Conservation (phyloP, 2,113 vertebrate species). For the Lucifuga dentata region DNA sequence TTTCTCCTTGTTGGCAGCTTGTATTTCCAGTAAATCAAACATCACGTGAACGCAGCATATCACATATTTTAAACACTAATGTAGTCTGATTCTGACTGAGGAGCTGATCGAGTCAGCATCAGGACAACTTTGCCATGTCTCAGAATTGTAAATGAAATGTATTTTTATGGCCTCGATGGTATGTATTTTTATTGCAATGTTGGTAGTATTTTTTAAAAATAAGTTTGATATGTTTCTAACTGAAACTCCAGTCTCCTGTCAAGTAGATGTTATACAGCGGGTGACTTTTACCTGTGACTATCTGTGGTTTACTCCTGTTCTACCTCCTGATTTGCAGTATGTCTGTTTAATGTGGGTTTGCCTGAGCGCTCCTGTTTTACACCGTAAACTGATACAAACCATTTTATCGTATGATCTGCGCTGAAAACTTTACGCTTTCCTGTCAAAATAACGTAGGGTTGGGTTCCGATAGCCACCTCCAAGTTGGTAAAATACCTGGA, state of each 20-base stretch:
- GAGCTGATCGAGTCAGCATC: slow-evolving; percentile 25
- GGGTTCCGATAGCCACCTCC: no score
- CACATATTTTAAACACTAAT: slow-evolving; percentile 31
- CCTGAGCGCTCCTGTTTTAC: slow-evolving; percentile 49
- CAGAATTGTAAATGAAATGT: slow-evolving; percentile 49
- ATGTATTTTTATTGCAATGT: slow-evolving; percentile 28
- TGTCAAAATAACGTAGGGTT: not conserved
- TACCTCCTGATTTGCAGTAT: slow-evolving; percentile 61
- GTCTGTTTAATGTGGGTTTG: slow-evolving; percentile 28
- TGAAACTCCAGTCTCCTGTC: slow-evolving; percentile 30
- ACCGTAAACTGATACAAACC: not conserved
- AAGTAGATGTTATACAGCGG: slow-evolving; percentile 9
- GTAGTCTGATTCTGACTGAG: slow-evolving; percentile 29
- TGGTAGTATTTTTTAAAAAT: slow-evolving; percentile 4
- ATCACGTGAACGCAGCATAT: slow-evolving; percentile 19
- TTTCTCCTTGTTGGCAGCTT: slow-evolving; percentile 53
- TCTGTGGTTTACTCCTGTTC: slow-evolving; percentile 56
- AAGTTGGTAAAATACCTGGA: no score
- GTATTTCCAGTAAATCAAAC: slow-evolving; percentile 19
- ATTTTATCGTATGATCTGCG: not conserved
- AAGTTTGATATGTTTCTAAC: slow-evolving; percentile 49
- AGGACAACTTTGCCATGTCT: slow-evolving; percentile 28
- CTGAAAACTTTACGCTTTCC: slow-evolving; percentile 3
- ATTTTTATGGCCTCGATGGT: slow-evolving; percentile 49
- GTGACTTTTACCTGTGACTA: not conserved